Evolutionary conservation across 1,140 invertebrate species (phyloP), one percentile per base, ranked within the genome.

Genomic region (Micrasema minimum): DNA sequence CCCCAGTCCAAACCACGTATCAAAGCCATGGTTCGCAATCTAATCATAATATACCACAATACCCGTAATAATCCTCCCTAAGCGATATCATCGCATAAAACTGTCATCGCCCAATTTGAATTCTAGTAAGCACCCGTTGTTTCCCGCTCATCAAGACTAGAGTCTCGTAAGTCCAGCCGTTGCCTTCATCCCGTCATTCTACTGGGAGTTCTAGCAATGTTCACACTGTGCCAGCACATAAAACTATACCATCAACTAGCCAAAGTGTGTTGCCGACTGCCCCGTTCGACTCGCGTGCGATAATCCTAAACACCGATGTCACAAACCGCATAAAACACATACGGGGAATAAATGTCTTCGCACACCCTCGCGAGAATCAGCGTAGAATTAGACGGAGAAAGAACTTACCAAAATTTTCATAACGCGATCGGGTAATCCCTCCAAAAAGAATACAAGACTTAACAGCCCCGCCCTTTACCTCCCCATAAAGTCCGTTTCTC

Each of bases 401-500:
- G 65, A 59, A 59, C 23, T 1, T 35, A 64, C 20, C 50, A 71
- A 46, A 57, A 37, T 11, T 48, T 46, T 7, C 38, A 55, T n/a
- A 48, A 41, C 50, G 71, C 67, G 72, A 38, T 41, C 81, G 53
- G 82, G 37, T n/a, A 16, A 23, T 62, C 12, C 50, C 69, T 38
- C 69, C 73, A 3, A 75, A 75, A 64, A 46, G 70, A 59, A 35
- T 75, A 10, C 72, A 83, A 6, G 83, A 85, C 46, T 77, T 85
- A 1, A 69, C 81, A 3, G 82, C 82, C 0, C 83, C 83, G 5
- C 83, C 83, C 0, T 68, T 85, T 11, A n/a, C n/a, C 83, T 82
- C 7, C 83, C 83, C 0, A 72, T 82, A 31, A 84, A 84, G 76
- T 83, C 82, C 26, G 61, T 82, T 7, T 83, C 82, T 83, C 82